Evolutionary conservation across 2,113 vertebrate genomes (phyloP).

Genomic region (Sebastes schlegelii): DNA sequence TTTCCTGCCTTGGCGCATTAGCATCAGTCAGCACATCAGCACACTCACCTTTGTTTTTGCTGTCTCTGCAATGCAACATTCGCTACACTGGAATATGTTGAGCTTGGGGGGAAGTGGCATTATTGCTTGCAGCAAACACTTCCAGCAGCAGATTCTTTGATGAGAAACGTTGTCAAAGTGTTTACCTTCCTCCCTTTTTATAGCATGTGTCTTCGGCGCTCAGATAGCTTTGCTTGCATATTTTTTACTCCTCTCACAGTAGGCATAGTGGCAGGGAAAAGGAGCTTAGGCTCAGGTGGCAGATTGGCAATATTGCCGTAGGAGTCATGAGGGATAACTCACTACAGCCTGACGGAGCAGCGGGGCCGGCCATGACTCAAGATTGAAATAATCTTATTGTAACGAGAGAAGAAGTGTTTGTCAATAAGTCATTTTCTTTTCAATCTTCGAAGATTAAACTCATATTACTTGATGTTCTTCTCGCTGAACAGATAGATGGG

Average conservation of each 20-base stretch:
- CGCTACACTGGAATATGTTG: slow-evolving; percentile 20
- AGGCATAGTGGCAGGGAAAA: slow-evolving; percentile 31
- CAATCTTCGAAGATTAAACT: slow-evolving; percentile 41
- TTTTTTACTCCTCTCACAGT: slow-evolving; percentile 36
- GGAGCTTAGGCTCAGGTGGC: slow-evolving; percentile 50
- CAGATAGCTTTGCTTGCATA: slow-evolving; percentile 55
- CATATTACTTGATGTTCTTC: slow-evolving; percentile 23
- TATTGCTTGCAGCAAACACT: slow-evolving; percentile 39
- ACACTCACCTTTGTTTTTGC: slow-evolving; percentile 54
- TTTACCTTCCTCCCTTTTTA: slow-evolving; percentile 45
- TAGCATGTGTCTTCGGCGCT: slow-evolving; percentile 14
- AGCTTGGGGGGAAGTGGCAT: slow-evolving; percentile 25
- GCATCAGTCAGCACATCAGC: slow-evolving; percentile 42
- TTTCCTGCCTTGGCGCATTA: slow-evolving; percentile 14
- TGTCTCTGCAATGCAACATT: slow-evolving; percentile 48
- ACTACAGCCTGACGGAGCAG: slow-evolving; percentile 7
- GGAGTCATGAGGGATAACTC: slow-evolving; percentile 39
- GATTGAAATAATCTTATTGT: slow-evolving; percentile 33
- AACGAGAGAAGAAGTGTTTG: slow-evolving; percentile 42
- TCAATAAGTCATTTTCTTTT: slow-evolving; percentile 64
- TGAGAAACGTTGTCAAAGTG: slow-evolving; percentile 39
- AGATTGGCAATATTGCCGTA: slow-evolving; percentile 21
- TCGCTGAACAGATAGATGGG: slow-evolving; percentile 15
- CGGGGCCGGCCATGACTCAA: slow-evolving; percentile 16
- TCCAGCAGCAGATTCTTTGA: slow-evolving; percentile 46